A percentile compares a stretch with the other conserved stretches of the same genome.
These are phyloP conservation scores for Mimas tiliae DNA, from an alignment of 2,888 invertebrate genomes.

Conservation along the genomic window DNA sequence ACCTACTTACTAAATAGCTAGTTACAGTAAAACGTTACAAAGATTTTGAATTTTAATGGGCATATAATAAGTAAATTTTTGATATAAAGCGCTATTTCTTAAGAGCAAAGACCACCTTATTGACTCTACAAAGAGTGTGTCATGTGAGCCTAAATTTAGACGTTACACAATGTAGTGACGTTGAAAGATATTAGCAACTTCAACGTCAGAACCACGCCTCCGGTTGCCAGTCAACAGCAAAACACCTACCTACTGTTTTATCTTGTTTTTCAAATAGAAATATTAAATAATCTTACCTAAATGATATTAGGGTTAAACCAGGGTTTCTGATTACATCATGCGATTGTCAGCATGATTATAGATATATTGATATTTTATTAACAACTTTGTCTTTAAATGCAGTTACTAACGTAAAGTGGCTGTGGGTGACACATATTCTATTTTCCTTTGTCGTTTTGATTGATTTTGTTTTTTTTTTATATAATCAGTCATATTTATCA, in stretches of 20 bases:
- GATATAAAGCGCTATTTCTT: too few species aligned
- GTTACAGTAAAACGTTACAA: too few species aligned
- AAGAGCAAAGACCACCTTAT: not conserved
- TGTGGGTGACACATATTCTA: too few species aligned
- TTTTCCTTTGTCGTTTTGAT: conserved; percentile 6
- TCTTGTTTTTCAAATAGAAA: conserved; percentile 43
- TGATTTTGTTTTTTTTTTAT: not conserved
- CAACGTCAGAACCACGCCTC: conserved; percentile 75
- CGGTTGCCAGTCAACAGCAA: conserved; percentile 56
- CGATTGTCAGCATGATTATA: conserved; percentile 36
- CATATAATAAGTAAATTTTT: too few species aligned
- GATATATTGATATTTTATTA: not conserved
- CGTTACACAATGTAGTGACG: conserved; percentile 58
- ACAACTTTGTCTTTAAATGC: not conserved
- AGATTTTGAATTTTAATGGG: too few species aligned
- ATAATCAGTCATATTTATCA: not conserved
- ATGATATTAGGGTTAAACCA: conserved; percentile 23
- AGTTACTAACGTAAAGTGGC: not conserved
- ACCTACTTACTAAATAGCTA: too few species aligned
- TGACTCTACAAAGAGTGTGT: not conserved
- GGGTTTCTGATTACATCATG: conserved; percentile 27
- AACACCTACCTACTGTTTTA: conserved; percentile 39
- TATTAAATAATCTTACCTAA: conserved; percentile 37
- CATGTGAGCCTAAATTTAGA: conserved; percentile 37
- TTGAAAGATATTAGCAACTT: conserved; percentile 26